A percentile compares a stretch with the other conserved stretches of the same genome.
Evolutionary conservation across 2,888 invertebrate species (phyloP).

Genomic region (Drosophila emarginata): DNA sequence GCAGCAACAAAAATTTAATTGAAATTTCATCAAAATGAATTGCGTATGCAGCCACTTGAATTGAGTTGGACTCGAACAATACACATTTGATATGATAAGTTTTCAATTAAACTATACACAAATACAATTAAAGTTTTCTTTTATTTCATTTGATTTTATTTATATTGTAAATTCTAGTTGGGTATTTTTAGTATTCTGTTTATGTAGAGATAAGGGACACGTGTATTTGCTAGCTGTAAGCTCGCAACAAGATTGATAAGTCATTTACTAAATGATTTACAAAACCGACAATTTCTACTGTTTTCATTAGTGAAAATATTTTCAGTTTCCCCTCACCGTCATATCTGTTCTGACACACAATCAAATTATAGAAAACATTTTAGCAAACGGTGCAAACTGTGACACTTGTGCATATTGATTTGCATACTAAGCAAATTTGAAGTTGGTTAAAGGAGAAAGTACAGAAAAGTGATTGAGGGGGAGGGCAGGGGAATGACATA

Average conservation of each 20-base stretch:
- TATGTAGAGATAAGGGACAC: not conserved
- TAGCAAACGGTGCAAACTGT: constrained; percentile 52
- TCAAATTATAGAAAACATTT: constrained; percentile 53
- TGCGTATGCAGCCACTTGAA: constrained; percentile 1
- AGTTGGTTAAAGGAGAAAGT: constrained; percentile 7
- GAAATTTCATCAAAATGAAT: not conserved
- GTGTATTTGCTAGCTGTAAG: constrained; percentile 5
- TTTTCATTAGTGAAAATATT: not conserved
- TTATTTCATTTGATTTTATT: constrained; percentile 1
- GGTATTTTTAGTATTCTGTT: constrained; percentile 3
- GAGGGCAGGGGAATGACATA: not conserved
- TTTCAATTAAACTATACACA: constrained; percentile 3
- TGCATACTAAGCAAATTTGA: constrained; percentile 51
- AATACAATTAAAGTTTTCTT: not conserved
- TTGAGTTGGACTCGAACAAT: not conserved
- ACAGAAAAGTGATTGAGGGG: not conserved
- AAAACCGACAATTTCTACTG: not conserved
- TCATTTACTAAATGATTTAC: constrained; percentile 3
- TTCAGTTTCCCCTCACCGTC: not conserved
- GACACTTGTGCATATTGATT: constrained; percentile 58
- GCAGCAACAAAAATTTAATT: not conserved
- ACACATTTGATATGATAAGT: not conserved
- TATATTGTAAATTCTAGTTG: not conserved
- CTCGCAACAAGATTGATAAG: constrained; percentile 3
- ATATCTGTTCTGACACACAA: constrained; percentile 13